Percentiles rank a stretch among this genome's conserved stretches.
Evolutionary conservation across 30 jellyfish, hydroid and myxozoan species (phyloP).

Genomic region (Turritopsis dohrnii): DNA sequence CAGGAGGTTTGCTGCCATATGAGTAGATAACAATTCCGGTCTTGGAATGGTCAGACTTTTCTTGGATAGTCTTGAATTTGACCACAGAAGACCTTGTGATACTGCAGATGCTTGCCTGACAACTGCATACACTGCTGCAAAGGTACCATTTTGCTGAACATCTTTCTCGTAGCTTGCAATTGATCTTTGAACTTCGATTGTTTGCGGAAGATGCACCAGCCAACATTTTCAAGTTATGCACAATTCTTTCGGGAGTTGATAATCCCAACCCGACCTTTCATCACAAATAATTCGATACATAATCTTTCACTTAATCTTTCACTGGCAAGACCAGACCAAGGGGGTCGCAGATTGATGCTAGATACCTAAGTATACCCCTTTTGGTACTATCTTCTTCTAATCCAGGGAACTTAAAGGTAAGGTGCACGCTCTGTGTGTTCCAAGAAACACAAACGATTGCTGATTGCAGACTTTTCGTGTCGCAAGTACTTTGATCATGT

Average conservation of each 20-base stretch:
- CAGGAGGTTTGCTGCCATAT: too few relatives aligned
- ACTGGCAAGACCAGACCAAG: conserved; percentile 52
- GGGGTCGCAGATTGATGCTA: conserved; percentile 68
- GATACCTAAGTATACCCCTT: conserved; percentile 40
- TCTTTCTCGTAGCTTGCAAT: conserved; percentile 7
- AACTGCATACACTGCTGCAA: too few relatives aligned
- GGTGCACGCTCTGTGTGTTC: conserved; percentile 30
- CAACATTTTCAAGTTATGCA: conserved; percentile 18
- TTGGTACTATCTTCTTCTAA: conserved; percentile 24
- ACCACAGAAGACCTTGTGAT: conserved; percentile 20
- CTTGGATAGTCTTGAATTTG: conserved; percentile 24
- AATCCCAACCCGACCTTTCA: conserved; percentile 34
- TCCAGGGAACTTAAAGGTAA: conserved; percentile 44
- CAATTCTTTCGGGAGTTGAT: conserved; percentile 22
- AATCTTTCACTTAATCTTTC: conserved; percentile 16
- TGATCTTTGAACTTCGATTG: conserved; percentile 25
- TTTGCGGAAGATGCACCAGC: conserved; percentile 27
- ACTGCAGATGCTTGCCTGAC: conserved; percentile 14
- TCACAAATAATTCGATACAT: too few relatives aligned
- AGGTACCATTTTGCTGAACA: conserved; percentile 30
- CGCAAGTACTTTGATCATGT: background rate
- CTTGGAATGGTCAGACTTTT: too few relatives aligned
- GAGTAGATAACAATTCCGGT: too few relatives aligned
- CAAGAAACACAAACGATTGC: conserved; percentile 49
- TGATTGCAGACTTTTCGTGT: conserved; percentile 28